phyloP scores from a whole-genome alignment of 2,888 invertebrate genomes.

The Girardia tigrina region DNA sequence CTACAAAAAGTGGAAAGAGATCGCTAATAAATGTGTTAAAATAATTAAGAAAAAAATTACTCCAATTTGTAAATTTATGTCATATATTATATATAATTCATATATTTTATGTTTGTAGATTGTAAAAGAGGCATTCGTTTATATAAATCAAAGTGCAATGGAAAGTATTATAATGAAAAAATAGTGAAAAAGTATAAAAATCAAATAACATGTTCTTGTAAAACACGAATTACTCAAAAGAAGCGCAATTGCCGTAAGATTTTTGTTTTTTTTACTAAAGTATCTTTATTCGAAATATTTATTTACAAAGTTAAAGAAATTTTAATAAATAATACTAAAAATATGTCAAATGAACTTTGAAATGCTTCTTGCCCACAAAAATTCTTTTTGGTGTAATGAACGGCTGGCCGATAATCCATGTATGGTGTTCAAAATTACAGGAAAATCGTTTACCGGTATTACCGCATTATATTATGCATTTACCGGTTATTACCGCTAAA shows the following conservation, averaged over 20 bases:
- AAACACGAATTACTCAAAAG: not conserved
- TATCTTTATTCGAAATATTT: too few relatives aligned
- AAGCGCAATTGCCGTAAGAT: conserved; percentile 32
- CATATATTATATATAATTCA: conserved; percentile 1
- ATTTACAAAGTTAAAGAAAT: too few relatives aligned
- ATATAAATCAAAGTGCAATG: conserved; percentile 31
- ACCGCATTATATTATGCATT: too few relatives aligned
- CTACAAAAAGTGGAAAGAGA: conserved; percentile 26
- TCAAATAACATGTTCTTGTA: conserved; percentile 21
- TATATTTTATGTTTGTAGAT: conserved; percentile 25
- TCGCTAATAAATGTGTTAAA: conserved; percentile 31
- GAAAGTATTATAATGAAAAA: conserved; percentile 34
- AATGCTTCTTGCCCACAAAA: too few relatives aligned
- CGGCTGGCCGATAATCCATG: too few relatives aligned
- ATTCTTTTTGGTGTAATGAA: too few relatives aligned
- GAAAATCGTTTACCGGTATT: too few relatives aligned
- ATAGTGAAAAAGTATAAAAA: conserved; percentile 10
- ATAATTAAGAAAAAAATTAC: conserved; percentile 5
- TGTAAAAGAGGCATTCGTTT: not conserved
- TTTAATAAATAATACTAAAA: not conserved
- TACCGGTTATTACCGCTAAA: too few relatives aligned
- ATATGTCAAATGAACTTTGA: too few relatives aligned
- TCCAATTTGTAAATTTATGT: conserved; percentile 28
- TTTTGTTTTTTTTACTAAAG: too few relatives aligned
- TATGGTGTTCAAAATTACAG: too few relatives aligned